Percentiles rank a stretch among this genome's conserved stretches.
Conservation (phyloP, 2,113 vertebrate genomes). For the Scatophagus argus region DNA sequence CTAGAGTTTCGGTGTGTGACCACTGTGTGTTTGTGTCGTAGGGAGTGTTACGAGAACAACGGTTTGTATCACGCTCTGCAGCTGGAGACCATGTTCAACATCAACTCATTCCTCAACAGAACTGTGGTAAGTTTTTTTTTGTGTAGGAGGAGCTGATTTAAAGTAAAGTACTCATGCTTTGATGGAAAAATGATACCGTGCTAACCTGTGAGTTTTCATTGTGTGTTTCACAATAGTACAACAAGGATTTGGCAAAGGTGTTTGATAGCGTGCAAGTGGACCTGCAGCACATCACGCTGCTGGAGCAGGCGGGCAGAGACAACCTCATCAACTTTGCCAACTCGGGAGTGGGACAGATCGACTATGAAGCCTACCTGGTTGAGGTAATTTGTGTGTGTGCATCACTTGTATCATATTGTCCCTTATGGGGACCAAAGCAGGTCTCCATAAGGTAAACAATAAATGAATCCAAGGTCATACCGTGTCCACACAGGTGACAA, state of each 20-base stretch:
- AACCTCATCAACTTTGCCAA: slow-evolving; percentile 89
- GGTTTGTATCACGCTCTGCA: slow-evolving; percentile 92
- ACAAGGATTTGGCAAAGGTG: slow-evolving; percentile 83
- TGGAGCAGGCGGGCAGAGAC: slow-evolving; percentile 87
- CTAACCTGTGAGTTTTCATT: not conserved
- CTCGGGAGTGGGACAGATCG: slow-evolving; percentile 87
- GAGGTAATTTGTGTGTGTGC: slow-evolving; percentile 84
- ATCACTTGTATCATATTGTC: not conserved
- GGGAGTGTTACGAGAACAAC: slow-evolving; percentile 92
- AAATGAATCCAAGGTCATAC: not conserved
- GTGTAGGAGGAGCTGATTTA: not conserved
- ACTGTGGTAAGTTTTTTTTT: slow-evolving; percentile 84
- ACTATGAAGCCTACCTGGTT: slow-evolving; percentile 86
- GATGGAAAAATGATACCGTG: not conserved
- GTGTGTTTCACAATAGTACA: slow-evolving; percentile 82
- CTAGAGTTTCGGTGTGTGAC: not conserved
- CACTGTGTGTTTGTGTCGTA: slow-evolving; percentile 59
- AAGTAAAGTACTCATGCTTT: not conserved
- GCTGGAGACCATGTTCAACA: slow-evolving; percentile 89
- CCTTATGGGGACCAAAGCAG: not conserved
- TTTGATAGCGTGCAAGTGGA: slow-evolving; percentile 87
- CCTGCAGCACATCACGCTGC: slow-evolving; percentile 85
- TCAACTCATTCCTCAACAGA: slow-evolving; percentile 88
- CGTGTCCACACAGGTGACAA: not conserved
- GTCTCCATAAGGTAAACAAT: not conserved